Base-by-base conservation (phyloP, 64 coral and sea anemone species). In the Actinia equina region DNA sequence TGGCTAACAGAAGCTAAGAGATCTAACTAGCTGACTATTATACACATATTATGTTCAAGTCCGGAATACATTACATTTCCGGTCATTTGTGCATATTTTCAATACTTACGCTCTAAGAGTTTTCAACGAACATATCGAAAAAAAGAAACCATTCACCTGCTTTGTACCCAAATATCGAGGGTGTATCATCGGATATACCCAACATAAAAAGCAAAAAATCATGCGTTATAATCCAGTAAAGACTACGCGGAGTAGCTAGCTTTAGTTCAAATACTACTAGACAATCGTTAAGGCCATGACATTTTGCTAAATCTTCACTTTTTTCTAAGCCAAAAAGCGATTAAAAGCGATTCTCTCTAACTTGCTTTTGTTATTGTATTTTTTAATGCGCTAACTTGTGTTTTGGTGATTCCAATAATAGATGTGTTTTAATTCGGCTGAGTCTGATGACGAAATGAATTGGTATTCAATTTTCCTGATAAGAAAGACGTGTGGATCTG, bases 21-120 rank as follows among this genome's bases (percentile, higher is more conserved):
- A 74, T 74, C 26, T 74, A 74, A 74, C 69, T 27, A 74, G 69
- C 69, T 14, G 7, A 30, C 69, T n/a, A 74, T 74, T 74, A 74
- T 10, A 74, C 69, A 74, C 69, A 74, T 12, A 65, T 74, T 74
- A 74, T 74, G 25, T 14, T 74, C n/a, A 74, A 74, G 69, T 26
- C 65, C 22, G 7, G 9, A 26, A 7, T 71, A 71, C 9, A 71
- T 71, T 20, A 71, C 65, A 25, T 71, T 74, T 74, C 69, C 69
- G 69, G 69, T 11, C 11, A 74, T 74, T 74, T 74, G 69, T 30
- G 11, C 25, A 30, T 41, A 74, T 74, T 30, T 74, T 74, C 25
- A 15, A 65, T 41, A 57, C 55, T 57, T 16, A 16, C 0, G 11
- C 15, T 57, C 13, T 12, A 57, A 57, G 62, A 65, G 55, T 23